Conservation (phyloP, 2,113 vertebrate genomes). For the Psilopogon haemacephalus region DNA sequence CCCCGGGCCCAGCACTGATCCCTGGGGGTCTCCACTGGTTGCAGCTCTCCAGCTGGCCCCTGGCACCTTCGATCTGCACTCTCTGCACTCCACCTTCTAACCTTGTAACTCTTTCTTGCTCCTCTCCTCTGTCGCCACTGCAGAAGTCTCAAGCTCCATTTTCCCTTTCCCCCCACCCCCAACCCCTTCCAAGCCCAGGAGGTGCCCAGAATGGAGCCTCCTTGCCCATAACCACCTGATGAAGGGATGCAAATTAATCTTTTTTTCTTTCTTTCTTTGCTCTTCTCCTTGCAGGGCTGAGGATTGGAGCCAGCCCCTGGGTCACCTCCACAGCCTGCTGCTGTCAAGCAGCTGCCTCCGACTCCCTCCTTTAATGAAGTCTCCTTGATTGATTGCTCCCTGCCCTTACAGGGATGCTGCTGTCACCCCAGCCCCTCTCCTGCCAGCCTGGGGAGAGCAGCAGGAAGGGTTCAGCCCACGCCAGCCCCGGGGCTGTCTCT, state of each 20-base stretch:
- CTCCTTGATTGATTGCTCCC: neutral
- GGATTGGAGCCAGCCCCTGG: neutral
- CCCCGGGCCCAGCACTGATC: no score
- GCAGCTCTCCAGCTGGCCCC: no score
- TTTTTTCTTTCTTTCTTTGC: neutral
- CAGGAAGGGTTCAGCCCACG: neutral
- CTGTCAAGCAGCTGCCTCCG: neutral
- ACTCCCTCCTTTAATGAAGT: neutral
- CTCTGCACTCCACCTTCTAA: no score
- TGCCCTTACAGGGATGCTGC: neutral
- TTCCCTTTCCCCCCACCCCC: neutral
- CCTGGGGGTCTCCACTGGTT: no score
- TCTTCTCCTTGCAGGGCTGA: neutral
- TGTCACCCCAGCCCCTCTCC: neutral
- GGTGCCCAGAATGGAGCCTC: neutral
- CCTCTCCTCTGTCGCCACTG: neutral
- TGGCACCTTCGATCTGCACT: no score
- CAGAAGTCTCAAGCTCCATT: neutral
- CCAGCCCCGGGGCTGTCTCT: neutral
- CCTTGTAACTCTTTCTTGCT: no score
- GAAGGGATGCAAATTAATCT: constrained; percentile 11
- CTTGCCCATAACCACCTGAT: neutral
- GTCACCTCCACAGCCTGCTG: neutral
- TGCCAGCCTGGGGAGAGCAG: neutral
- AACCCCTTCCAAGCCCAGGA: neutral